A percentile compares a stretch with the other conserved stretches of the same genome.
Evolutionary conservation across 2,113 vertebrate genomes (phyloP).

Genomic region (Xiphophorus maculatus): DNA sequence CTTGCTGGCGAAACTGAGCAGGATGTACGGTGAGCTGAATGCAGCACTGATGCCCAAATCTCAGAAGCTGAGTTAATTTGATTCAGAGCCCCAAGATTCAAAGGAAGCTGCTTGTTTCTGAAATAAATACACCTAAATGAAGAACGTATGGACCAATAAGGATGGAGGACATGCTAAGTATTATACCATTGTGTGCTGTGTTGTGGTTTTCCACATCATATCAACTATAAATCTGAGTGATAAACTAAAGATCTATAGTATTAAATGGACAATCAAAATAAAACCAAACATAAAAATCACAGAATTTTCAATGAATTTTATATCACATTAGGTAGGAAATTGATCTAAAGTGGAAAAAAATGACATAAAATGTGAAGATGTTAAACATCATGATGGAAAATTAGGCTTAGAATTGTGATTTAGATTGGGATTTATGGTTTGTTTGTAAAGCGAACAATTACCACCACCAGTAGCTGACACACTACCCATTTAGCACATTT

Average conservation of each 20-base stretch:
- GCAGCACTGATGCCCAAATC: constrained; percentile 29
- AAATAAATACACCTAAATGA: neutral
- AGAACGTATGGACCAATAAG: neutral
- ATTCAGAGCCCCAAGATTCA: constrained; percentile 21
- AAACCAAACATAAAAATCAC: neutral
- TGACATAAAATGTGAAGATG: constrained; percentile 19
- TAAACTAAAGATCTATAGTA: neutral
- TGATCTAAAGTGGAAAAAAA: neutral
- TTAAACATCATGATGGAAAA: constrained; percentile 11
- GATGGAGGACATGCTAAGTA: neutral
- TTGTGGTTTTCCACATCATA: neutral
- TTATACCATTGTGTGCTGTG: neutral
- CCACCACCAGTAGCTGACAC: constrained; percentile 60
- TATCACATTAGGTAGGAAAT: neutral
- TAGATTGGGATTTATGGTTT: constrained; percentile 47
- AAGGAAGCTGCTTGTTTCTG: neutral
- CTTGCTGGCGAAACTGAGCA: constrained; percentile 71
- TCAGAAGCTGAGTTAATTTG: constrained; percentile 14
- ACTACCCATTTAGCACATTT: constrained; percentile 73
- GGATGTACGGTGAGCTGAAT: constrained; percentile 38
- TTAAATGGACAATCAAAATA: constrained; percentile 6
- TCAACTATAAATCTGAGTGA: neutral
- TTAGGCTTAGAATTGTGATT: constrained; percentile 35
- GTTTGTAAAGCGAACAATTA: constrained; percentile 66
- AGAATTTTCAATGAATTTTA: neutral